Evolutionary conservation across 2,797 vertebrate species (phyloP).

Genomic region (Pteronotus mesoamericanus): DNA sequence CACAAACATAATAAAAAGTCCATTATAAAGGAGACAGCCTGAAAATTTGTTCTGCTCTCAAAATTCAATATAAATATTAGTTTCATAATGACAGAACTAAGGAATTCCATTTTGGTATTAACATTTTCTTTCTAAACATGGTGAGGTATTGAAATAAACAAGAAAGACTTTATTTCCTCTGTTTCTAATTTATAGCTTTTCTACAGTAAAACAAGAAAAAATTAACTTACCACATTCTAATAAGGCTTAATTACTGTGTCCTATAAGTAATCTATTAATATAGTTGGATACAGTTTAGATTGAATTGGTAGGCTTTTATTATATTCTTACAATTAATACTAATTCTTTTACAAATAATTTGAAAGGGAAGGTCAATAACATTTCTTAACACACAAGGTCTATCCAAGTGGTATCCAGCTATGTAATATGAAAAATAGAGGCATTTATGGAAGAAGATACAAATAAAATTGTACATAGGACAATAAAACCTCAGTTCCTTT

Average conservation of each 20-base stretch:
- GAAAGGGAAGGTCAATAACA: neutral
- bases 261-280: neutral
- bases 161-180: neutral
- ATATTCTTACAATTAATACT: neutral
- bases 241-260: neutral
- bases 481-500: too few species aligned
- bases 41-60: neutral
- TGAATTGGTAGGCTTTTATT: neutral
- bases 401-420: too few species aligned
- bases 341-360: neutral
- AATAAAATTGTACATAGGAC: too few species aligned
- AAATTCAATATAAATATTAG: neutral
- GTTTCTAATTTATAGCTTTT: neutral
- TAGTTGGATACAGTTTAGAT: neutral
- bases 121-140: neutral
- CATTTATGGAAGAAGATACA: too few species aligned
- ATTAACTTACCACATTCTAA: neutral
- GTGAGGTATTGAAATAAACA: neutral
- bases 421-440: too few species aligned
- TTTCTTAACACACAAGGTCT: neutral
- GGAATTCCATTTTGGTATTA: neutral
- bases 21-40: neutral
- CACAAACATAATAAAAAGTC: neutral
- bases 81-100: neutral
- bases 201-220: neutral